phyloP scores from a whole-genome alignment of 2,888 invertebrate genomes.

The Hirtodrosophila confusa region DNA sequence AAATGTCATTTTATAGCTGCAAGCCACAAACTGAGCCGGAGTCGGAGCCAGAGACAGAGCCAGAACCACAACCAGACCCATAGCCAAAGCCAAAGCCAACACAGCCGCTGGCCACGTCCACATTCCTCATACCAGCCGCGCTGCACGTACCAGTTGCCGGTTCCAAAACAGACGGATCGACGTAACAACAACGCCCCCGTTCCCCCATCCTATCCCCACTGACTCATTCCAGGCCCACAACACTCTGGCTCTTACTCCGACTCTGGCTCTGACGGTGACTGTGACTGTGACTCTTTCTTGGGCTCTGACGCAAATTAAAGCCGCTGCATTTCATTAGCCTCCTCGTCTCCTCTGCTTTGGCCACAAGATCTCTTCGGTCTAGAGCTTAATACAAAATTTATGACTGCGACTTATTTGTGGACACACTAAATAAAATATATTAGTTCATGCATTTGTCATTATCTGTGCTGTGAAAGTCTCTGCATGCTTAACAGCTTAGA shows the following conservation, averaged over 20 bases:
- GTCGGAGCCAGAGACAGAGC: constrained; percentile 2
- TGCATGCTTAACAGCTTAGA: background rate
- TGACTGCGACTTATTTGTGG: constrained; percentile 37
- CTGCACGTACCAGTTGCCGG: constrained; percentile 50
- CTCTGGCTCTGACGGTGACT: constrained; percentile 9
- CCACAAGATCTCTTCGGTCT: constrained; percentile 36
- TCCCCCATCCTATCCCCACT: background rate
- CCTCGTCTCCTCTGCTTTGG: background rate
- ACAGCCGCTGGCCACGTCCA: constrained; percentile 55
- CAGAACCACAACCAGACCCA: constrained; percentile 7
- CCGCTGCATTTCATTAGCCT: constrained; percentile 60
- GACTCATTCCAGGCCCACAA: constrained; percentile 15
- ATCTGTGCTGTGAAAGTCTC: constrained; percentile 36
- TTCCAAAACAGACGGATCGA: constrained; percentile 23
- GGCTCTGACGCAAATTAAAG: constrained; percentile 47
- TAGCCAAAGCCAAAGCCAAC: constrained; percentile 25
- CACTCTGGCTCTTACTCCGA: constrained; percentile 9
- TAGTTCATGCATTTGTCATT: constrained; percentile 48
- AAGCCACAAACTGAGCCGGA: constrained; percentile 47
- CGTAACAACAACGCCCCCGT: constrained; percentile 16
- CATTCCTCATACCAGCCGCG: constrained; percentile 39
- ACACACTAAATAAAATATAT: constrained; percentile 33
- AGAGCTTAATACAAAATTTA: constrained; percentile 55
- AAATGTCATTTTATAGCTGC: constrained; percentile 47
- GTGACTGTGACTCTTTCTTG: constrained; percentile 12